Conservation (phyloP, 2,888 invertebrate genomes). For the Hymenopus coronatus region DNA sequence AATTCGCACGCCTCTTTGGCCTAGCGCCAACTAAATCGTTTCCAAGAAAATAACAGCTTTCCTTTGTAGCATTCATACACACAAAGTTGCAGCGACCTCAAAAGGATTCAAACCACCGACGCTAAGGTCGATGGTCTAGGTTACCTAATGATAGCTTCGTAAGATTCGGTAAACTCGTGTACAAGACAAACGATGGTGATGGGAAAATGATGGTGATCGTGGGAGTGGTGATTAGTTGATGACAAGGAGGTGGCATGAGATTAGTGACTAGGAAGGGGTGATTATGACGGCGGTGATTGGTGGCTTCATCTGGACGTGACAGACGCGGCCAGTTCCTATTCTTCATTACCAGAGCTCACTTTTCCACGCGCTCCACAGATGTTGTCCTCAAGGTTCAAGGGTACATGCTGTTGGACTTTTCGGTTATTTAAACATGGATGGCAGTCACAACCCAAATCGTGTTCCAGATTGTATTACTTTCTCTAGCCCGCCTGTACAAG, state of each 20-base stretch:
- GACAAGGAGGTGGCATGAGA: not conserved
- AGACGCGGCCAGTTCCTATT: not conserved
- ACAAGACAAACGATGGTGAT: not conserved
- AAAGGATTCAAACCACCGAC: not conserved
- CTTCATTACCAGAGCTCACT: not conserved
- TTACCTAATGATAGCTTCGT: not conserved
- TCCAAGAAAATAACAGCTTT: not conserved
- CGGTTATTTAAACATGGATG: too few species aligned
- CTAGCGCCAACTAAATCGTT: not conserved
- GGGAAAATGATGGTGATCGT: not conserved
- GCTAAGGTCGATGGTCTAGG: not conserved
- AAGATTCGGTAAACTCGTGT: not conserved
- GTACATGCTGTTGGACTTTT: not conserved
- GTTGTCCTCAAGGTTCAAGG: not conserved
- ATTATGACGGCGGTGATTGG: not conserved
- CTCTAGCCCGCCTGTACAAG: too few species aligned
- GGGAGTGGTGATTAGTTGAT: not conserved
- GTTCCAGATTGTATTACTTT: too few species aligned
- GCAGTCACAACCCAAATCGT: too few species aligned
- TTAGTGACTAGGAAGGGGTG: not conserved
- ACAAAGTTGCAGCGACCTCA: not conserved
- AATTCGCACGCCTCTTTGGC: not conserved
- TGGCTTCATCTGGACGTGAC: not conserved
- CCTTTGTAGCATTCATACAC: not conserved
- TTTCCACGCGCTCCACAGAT: not conserved